Conservation (phyloP, 2,113 vertebrate genomes). For the Dasypus novemcinctus region DNA sequence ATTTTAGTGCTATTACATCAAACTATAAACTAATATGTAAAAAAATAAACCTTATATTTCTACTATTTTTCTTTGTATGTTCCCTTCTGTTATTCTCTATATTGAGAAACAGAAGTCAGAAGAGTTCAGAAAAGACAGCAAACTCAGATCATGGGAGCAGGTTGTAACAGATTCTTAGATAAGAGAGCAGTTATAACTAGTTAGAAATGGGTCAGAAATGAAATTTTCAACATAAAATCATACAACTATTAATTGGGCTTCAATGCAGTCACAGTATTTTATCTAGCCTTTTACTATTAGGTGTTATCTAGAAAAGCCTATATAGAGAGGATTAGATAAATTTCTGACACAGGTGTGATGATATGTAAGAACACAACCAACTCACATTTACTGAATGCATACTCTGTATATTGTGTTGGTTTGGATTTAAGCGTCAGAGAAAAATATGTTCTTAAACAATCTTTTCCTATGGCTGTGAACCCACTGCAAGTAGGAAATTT, state of each 20-base stretch:
- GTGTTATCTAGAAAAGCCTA: background rate
- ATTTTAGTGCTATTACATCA: background rate
- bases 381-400: background rate
- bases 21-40: background rate
- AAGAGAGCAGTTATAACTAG: background rate
- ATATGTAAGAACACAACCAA: background rate
- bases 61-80: background rate
- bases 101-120: background rate
- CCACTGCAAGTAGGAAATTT: no score
- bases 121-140: background rate
- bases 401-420: background rate
- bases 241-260: background rate
- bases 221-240: background rate
- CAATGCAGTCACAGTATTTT: no score
- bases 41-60: background rate
- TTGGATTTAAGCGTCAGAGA: no score
- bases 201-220: background rate
- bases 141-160: background rate
- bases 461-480: no score
- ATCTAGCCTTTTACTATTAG: background rate
- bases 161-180: background rate
- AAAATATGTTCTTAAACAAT: no score
- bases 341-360: background rate
- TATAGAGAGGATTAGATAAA: background rate
- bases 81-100: background rate